Evolutionary conservation across 23 tunicate species (phyloP).

Genomic region (Trididemnum clinides): DNA sequence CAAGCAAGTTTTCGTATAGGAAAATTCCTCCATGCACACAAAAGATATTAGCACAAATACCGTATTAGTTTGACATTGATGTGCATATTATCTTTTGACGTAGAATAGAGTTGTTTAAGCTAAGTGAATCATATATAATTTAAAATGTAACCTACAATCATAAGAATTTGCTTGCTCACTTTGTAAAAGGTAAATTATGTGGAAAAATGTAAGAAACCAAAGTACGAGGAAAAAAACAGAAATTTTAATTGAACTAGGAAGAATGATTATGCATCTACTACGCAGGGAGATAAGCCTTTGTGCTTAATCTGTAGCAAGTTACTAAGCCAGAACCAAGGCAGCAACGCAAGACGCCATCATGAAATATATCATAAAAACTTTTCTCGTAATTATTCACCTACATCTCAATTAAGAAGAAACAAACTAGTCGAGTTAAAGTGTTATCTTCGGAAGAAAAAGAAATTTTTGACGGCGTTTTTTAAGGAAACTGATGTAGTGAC

Average conservation of each 20-base stretch:
- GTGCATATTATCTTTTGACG: too few relatives aligned
- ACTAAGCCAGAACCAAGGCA: background rate
- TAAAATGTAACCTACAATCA: too few relatives aligned
- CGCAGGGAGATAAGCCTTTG: constrained; percentile 22
- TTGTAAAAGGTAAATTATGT: constrained; percentile 2
- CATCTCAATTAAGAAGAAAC: constrained; percentile 3
- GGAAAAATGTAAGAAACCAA: background rate
- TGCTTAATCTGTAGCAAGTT: background rate
- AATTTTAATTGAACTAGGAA: background rate
- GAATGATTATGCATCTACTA: background rate
- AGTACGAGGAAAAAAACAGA: constrained; percentile 15
- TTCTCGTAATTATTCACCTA: constrained; percentile 10
- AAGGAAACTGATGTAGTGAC: constrained; percentile 11
- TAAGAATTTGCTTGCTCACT: background rate
- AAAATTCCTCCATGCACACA: too few relatives aligned
- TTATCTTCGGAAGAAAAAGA: background rate
- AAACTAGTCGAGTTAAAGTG: constrained; percentile 18
- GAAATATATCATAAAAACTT: constrained; percentile 5
- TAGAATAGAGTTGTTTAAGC: too few relatives aligned
- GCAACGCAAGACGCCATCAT: constrained; percentile 16
- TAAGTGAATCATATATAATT: too few relatives aligned
- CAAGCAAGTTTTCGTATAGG: too few relatives aligned
- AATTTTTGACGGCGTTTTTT: background rate
- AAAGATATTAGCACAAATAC: too few relatives aligned
- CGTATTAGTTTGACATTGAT: too few relatives aligned